Evolutionary conservation across 2,797 vertebrate genomes (phyloP).

Genomic region (Alexandromys oeconomus): DNA sequence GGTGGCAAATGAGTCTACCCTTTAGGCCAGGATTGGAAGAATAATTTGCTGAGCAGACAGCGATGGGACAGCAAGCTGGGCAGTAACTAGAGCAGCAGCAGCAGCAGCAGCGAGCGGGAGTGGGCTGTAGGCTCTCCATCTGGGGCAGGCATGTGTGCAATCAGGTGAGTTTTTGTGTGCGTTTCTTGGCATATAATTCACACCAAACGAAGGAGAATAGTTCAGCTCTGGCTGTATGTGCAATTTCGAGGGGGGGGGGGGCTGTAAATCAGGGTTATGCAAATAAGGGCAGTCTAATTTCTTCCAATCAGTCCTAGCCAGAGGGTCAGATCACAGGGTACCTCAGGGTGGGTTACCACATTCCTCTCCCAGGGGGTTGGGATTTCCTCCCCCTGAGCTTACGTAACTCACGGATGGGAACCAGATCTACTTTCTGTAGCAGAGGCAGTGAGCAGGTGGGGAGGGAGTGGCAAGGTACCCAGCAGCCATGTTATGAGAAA

Average conservation of each 20-base stretch:
- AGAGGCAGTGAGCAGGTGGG: not conserved
- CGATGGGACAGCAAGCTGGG: not conserved
- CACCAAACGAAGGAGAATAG: not conserved
- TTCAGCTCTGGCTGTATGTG: not conserved
- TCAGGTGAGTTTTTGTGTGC: not conserved
- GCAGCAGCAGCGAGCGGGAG: not conserved
- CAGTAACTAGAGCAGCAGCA: not conserved
- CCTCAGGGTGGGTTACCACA: not conserved
- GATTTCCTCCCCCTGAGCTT: not conserved
- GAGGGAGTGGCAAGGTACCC: not conserved
- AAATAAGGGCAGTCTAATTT: not conserved
- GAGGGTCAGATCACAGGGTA: not conserved
- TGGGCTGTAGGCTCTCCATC: not conserved
- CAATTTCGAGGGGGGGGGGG: not conserved
- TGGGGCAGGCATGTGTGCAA: not conserved
- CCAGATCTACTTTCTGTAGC: not conserved
- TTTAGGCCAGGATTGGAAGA: not conserved
- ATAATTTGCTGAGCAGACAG: not conserved
- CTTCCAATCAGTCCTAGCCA: not conserved
- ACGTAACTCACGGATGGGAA: too few species aligned
- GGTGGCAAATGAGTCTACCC: not conserved
- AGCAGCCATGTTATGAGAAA: fast-evolving
- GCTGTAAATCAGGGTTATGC: not conserved
- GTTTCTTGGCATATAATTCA: not conserved
- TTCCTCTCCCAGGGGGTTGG: not conserved